phyloP scores from a whole-genome alignment of 1,140 invertebrate species.

The Brachionus calyciflorus region DNA sequence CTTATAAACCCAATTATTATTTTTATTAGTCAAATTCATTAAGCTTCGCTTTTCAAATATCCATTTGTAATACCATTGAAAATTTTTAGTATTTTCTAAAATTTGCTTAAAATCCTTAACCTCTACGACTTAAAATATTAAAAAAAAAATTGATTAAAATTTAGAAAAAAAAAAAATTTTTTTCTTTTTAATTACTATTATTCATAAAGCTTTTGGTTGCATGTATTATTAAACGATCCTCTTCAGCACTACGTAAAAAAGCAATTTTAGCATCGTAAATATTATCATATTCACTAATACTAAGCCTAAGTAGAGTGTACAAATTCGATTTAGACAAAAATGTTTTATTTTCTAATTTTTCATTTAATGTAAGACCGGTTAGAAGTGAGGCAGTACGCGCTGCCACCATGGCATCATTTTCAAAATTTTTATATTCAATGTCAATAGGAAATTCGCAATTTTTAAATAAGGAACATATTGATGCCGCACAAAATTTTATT shows the following conservation, averaged over 20 bases:
- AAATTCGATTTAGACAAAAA: conserved; percentile 26
- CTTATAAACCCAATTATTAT: conserved; percentile 16
- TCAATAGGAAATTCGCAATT: conserved; percentile 44
- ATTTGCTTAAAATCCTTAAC: conserved; percentile 30
- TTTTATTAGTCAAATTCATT: background rate
- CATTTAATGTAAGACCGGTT: conserved; percentile 5
- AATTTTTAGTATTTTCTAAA: conserved; percentile 18
- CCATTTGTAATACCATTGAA: conserved; percentile 42
- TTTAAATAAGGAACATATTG: conserved; percentile 32
- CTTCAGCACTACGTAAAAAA: background rate
- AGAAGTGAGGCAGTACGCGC: background rate
- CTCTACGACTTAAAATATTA: background rate
- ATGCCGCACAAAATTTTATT: conserved; percentile 20
- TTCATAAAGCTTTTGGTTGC: conserved; percentile 3
- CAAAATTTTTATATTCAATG: conserved; percentile 19
- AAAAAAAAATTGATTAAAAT: background rate
- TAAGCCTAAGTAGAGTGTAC: conserved; percentile 1
- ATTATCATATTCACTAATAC: conserved; percentile 29
- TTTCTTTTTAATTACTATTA: background rate
- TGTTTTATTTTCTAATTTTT: conserved; percentile 28
- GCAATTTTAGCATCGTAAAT: conserved; percentile 27
- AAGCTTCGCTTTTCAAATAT: background rate
- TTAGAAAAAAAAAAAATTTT: background rate
- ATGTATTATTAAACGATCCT: conserved; percentile 37
- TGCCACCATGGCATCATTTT: conserved; percentile 2